Base-by-base conservation (phyloP, 1,140 invertebrate genomes). In the Sitodiplosis mosellana region DNA sequence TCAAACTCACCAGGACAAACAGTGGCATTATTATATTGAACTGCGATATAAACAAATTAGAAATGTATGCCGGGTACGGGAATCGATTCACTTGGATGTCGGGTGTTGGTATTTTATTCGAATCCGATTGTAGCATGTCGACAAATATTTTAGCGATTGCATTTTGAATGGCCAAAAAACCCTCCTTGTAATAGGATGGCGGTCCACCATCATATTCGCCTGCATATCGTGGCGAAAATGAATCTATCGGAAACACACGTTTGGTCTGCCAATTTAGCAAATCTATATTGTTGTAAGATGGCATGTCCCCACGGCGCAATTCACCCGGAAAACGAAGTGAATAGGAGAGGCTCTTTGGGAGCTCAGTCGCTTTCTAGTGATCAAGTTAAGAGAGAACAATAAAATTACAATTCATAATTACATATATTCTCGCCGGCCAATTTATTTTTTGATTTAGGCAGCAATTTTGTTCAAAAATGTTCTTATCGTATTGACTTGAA, bases 141-240 rank as follows among this genome's bases (percentile, higher is more conserved):
- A 27, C 4, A 22, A 47, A 53, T 1, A 52, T 37, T 43, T 49
- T 49, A 4, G 47, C 42, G 4, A 55, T 49, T 2, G 52, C 52
- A 49, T 55, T 52, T 41, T 55, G 54, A 12, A 55, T 33, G 0
- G 44, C 22, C 19, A 55, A 15, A 33, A 53, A 55, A 36, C 50
- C 52, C 33, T 55, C 54, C 10, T 49, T 42, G 15, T 49, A 19
- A 33, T 54, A 54, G 2, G 46, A 49, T 1, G 48, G 42, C 15
- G 50, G 14, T 27, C 49, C 49, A 10, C 49, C 51, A 5, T 46
- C 22, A 2, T 41, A 33, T 1, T 42, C 27, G 6, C n/a, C 10
- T 12, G 21, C 10, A 7, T 34, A 14, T n/a, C 44, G 27, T 37
- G 50, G 40, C 17, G 17, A 40, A 40, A 6, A 15, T 15, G 17